Evolutionary conservation across 2,113 vertebrate species (phyloP), one percentile per base, ranked within the genome.

Genomic region (Synodontis membranacea): DNA sequence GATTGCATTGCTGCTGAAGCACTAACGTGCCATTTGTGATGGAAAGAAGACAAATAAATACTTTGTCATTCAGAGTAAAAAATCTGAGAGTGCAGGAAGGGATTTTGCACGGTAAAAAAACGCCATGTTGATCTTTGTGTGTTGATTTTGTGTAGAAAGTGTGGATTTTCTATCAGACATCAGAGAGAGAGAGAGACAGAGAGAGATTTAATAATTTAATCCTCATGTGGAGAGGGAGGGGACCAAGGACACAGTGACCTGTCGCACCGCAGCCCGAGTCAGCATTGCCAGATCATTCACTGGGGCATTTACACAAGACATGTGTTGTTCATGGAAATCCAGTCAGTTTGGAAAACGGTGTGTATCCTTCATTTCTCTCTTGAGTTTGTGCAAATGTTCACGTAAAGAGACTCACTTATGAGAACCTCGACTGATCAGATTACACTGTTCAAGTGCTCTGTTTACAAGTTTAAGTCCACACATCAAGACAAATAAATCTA

Each of bases 161-260:
- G 37, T 44, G 70, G 50, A 60, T 28, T 60, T 39, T 37, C 34
- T 9, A 46, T 72, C 66, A 70, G 34, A 39, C 5, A 25, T 39
- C 37, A 74, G 70, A 3, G 42, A 44, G 42, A 28, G 25, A 46
- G 39, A 46, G 56, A 58, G 56, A 60, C 28, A 64, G 28, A 64
- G 64, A 72, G 81, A 88, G 89, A 19, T 62, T 78, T 42, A 81
- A 82, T 83, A 58, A 87, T 80, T 79, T 46, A 58, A n/a, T 84
- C 48, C 60, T 46, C 34, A 25, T 70, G 44, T 25, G 58, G 60
- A 87, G 86, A 50, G 31, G 11, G 86, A 50, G 42, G 15, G 9
- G 84, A 88, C 88, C 91, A 92, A 93, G 93, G 92, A 90, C 93
- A 89, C 52, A 5, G 70, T 88, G 91, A 92, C 92, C 92, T 86